Evolutionary conservation across 2,113 vertebrate species (phyloP).

Genomic region (Entomyzon cyanotis): DNA sequence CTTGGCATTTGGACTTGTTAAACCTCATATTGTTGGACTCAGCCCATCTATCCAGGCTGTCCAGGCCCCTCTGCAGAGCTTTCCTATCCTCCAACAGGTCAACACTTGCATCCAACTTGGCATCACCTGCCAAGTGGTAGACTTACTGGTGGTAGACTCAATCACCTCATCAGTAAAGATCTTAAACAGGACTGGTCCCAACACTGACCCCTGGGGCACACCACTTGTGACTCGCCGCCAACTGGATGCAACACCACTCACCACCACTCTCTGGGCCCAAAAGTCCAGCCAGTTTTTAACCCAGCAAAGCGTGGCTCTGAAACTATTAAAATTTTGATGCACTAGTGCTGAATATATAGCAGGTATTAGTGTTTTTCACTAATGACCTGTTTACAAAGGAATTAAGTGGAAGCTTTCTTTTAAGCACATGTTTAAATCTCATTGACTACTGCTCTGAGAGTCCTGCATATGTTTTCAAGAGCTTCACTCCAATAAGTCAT

Average conservation of each 20-base stretch:
- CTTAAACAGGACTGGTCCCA: background rate
- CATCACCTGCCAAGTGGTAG: background rate
- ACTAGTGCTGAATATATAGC: background rate
- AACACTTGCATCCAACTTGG: background rate
- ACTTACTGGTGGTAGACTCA: background rate
- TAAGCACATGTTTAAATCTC: background rate
- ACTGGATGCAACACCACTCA: background rate
- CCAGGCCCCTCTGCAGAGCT: background rate
- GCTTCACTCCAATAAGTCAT: background rate
- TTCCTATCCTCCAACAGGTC: background rate
- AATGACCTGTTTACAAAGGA: background rate
- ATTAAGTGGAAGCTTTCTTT: background rate
- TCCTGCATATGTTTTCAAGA: background rate
- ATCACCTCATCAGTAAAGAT: background rate
- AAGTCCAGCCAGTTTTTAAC: background rate
- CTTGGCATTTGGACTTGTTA: rapidly evolving
- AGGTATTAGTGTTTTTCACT: background rate
- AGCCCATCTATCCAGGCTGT: background rate
- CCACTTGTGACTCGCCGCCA: background rate
- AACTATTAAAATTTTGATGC: background rate
- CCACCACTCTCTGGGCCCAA: background rate
- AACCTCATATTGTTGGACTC: background rate
- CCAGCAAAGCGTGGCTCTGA: background rate
- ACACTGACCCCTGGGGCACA: background rate
- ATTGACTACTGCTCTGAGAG: background rate